Percentiles rank a stretch among this genome's conserved stretches.
phyloP scores from a whole-genome alignment of 2,888 invertebrate species.

The Callyntrura sp. region DNA sequence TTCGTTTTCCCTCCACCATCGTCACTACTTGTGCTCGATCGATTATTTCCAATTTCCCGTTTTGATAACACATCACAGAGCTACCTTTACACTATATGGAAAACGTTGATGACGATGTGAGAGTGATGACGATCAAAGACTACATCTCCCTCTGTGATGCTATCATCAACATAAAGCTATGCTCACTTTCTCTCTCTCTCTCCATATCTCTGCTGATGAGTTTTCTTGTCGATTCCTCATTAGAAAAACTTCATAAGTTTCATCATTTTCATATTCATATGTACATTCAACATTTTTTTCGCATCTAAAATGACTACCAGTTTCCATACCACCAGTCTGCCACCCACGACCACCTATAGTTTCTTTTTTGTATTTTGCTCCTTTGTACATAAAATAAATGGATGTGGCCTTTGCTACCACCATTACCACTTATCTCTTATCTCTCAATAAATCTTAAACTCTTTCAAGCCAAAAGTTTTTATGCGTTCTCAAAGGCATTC shows the following conservation, averaged over 20 bases:
- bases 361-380: conserved; percentile 2
- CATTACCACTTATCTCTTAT: conserved; percentile 28
- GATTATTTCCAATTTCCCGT: conserved; percentile 57
- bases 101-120: conserved; percentile 29
- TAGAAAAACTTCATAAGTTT: conserved; percentile 24
- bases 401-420: conserved; percentile 28
- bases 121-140: conserved; percentile 41
- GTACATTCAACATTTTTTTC: background rate
- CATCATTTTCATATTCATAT: conserved; percentile 26
- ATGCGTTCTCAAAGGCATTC: conserved; percentile 18
- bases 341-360: background rate
- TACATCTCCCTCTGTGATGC: background rate
- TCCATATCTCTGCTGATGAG: conserved; percentile 19
- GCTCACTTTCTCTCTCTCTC: background rate
- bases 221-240: conserved; percentile 40
- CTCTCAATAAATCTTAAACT: conserved; percentile 18
- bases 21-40: conserved; percentile 31
- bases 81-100: background rate
- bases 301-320: background rate
- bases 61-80: conserved; percentile 33
- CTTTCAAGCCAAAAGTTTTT: background rate
- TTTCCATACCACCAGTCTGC: conserved; percentile 9
- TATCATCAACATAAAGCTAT: background rate
- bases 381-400: conserved; percentile 42
- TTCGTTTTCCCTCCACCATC: background rate